phyloP scores from a whole-genome alignment of 2,797 vertebrate genomes.

The Alca torda region DNA sequence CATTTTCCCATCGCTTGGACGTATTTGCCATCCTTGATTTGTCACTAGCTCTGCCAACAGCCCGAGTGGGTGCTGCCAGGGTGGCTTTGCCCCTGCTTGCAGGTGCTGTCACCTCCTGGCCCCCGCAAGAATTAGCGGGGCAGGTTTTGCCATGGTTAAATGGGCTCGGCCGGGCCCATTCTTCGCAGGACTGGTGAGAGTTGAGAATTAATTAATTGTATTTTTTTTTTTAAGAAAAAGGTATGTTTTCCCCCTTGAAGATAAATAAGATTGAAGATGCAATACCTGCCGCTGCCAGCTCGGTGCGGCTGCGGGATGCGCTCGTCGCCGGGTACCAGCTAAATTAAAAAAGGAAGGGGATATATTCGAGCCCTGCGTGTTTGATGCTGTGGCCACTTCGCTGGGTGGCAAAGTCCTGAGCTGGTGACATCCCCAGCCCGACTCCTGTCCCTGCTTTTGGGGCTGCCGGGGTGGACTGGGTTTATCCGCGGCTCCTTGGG shows the following conservation, averaged over 20 bases:
- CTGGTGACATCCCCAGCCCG: neutral
- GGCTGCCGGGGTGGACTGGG: neutral
- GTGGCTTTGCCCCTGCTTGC: accelerated
- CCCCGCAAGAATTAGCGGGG: neutral
- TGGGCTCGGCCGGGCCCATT: neutral
- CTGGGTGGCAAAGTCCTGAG: neutral
- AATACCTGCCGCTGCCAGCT: neutral
- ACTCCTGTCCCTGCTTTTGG: neutral
- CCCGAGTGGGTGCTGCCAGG: neutral
- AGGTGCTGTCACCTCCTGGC: neutral
- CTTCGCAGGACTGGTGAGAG: neutral
- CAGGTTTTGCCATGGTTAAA: neutral
- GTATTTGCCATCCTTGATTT: neutral
- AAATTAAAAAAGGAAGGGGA: neutral
- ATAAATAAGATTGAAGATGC: neutral
- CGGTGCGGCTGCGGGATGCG: neutral
- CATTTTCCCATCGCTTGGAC: neutral
- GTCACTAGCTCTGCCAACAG: neutral
- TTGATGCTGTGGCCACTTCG: neutral
- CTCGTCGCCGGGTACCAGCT: neutral
- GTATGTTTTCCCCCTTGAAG: neutral
- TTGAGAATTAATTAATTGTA: neutral
- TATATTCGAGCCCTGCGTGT: accelerated
- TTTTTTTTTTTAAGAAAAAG: neutral
- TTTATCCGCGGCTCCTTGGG: neutral